Evolutionary conservation across 37 sponge, comb jelly and placozoan genomes (phyloP).

Genomic region (Spongilla lacustris): DNA sequence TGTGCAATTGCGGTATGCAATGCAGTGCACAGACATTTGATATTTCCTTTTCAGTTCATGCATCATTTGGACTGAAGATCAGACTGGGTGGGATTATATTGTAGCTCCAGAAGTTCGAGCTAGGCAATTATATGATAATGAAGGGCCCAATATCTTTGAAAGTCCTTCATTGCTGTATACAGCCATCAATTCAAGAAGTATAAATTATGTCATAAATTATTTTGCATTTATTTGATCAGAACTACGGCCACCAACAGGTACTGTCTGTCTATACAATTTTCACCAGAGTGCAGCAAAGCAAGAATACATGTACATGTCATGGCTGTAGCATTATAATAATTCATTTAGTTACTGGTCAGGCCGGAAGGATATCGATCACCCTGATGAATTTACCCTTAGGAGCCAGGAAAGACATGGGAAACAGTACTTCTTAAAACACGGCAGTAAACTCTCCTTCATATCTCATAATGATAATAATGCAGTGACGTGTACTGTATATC

Average conservation of each 20-base stretch:
- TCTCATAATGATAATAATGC: no score
- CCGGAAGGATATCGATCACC: slow-evolving; percentile 7
- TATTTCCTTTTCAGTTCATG: neutral
- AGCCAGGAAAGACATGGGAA: neutral
- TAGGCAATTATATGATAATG: neutral
- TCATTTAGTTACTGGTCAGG: neutral
- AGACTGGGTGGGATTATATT: neutral
- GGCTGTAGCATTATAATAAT: slow-evolving; percentile 1
- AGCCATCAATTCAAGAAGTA: neutral
- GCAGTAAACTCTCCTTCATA: neutral
- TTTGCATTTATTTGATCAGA: neutral
- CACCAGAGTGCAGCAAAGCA: neutral
- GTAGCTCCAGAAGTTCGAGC: neutral
- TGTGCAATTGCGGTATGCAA: neutral
- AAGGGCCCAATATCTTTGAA: neutral
- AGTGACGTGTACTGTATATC: no score
- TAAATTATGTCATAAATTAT: neutral
- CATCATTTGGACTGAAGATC: neutral
- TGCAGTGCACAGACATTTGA: neutral
- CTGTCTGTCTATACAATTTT: no score
- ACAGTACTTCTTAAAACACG: neutral
- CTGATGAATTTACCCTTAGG: neutral
- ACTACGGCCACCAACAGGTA: no score
- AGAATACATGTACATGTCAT: neutral
- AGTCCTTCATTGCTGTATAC: no score